Percentiles rank a stretch among this genome's conserved stretches.
phyloP scores from a whole-genome alignment of 1,140 invertebrate species.

The Samia ricini region DNA sequence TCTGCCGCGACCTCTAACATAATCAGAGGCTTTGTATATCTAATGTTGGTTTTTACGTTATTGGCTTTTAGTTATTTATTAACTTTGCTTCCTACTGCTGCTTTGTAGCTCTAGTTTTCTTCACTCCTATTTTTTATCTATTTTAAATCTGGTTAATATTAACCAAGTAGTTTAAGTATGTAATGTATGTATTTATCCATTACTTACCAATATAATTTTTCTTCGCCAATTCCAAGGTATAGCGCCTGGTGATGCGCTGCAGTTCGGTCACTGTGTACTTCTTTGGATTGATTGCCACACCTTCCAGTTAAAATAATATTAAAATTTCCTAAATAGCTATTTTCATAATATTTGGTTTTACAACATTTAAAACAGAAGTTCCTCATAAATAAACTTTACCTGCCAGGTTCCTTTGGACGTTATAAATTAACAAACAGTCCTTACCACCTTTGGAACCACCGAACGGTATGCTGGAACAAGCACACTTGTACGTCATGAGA shows the following conservation, averaged over 20 bases:
- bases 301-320: conserved; percentile 34
- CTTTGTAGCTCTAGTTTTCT: too few relatives aligned
- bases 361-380: too few relatives aligned
- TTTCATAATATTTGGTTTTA: background rate
- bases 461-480: conserved; percentile 90
- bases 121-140: too few relatives aligned
- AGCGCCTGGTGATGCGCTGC: conserved; percentile 92
- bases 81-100: too few relatives aligned
- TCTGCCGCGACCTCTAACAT: too few relatives aligned
- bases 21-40: too few relatives aligned
- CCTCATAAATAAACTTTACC: background rate
- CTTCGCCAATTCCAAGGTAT: conserved; percentile 91
- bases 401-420: too few relatives aligned
- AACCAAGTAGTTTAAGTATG: background rate
- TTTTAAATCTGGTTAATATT: too few relatives aligned
- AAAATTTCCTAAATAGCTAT: background rate
- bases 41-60: too few relatives aligned
- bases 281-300: conserved; percentile 89
- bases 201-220: conserved; percentile 88
- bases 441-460: conserved; percentile 90
- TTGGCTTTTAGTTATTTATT: too few relatives aligned
- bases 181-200: too few relatives aligned
- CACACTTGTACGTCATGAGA: conserved; percentile 91
- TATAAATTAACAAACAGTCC: too few relatives aligned
- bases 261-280: conserved; percentile 88